phyloP scores from a whole-genome alignment of 2,888 invertebrate species.

The Matsumyia berberina region DNA sequence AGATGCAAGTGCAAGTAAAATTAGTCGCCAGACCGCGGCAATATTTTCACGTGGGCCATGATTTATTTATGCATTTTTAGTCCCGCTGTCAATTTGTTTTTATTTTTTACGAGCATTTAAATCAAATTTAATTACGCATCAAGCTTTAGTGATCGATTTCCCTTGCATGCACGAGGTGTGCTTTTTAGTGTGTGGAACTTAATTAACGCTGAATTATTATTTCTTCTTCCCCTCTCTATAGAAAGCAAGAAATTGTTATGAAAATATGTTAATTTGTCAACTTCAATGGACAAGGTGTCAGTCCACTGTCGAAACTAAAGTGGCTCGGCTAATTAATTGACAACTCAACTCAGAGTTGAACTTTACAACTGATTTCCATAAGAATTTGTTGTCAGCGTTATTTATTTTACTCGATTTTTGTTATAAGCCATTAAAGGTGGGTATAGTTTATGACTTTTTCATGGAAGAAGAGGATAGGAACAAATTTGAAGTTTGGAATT shows the following conservation, averaged over 20 bases:
- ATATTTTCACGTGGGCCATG: conserved; percentile 26
- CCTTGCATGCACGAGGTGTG: not conserved
- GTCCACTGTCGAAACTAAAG: not conserved
- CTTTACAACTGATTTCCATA: conserved; percentile 40
- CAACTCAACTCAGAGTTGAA: conserved; percentile 24
- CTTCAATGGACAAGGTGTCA: conserved; percentile 21
- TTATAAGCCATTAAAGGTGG: not conserved
- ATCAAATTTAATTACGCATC: conserved; percentile 32
- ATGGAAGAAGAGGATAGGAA: no score
- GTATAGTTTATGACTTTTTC: conserved; percentile 15
- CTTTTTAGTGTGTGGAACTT: not conserved
- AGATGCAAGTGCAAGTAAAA: conserved; percentile 15
- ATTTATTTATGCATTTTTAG: conserved; percentile 27
- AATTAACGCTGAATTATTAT: conserved; percentile 1
- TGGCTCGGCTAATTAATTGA: conserved; percentile 22
- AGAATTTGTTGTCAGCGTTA: conserved; percentile 11
- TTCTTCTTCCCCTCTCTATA: not conserved
- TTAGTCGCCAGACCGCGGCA: not conserved
- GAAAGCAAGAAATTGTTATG: not conserved
- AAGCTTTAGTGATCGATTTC: not conserved
- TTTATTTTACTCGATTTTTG: conserved; percentile 3
- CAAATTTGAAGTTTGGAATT: conserved; percentile 6
- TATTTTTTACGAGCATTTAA: conserved; percentile 22
- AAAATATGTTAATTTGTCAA: conserved; percentile 15
- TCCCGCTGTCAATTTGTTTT: conserved; percentile 2